Conservation (phyloP, 2,797 vertebrate species). For the Urosaurus nigricauda region DNA sequence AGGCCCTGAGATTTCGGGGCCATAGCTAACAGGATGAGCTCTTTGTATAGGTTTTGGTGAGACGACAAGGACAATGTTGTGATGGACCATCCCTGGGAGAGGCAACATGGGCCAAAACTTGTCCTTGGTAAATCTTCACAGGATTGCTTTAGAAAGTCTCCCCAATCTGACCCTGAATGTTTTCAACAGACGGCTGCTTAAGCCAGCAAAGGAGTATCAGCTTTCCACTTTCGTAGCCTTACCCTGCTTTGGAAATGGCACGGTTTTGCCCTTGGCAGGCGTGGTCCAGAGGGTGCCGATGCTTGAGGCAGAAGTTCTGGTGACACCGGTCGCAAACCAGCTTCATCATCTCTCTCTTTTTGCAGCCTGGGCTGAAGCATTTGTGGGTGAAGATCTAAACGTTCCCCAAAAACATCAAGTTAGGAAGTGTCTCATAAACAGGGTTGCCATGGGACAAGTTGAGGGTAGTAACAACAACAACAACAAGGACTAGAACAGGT, state of each 20-base stretch:
- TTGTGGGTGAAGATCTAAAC: constrained; percentile 89
- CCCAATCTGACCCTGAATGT: not conserved
- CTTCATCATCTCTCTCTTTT: constrained; percentile 92
- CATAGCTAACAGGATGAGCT: too few species aligned
- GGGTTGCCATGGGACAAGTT: too few species aligned
- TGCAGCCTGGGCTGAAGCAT: constrained; percentile 91
- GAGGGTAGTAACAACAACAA: too few species aligned
- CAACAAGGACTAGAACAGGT: not conserved
- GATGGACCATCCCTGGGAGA: too few species aligned
- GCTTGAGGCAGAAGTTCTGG: constrained; percentile 92
- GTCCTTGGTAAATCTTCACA: not conserved
- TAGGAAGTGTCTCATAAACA: not conserved
- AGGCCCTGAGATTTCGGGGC: too few species aligned
- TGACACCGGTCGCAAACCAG: constrained; percentile 88
- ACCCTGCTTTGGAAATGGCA: constrained; percentile 85
- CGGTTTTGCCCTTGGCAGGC: constrained; percentile 81
- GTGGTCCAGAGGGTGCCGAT: constrained; percentile 92
- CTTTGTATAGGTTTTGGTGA: too few species aligned
- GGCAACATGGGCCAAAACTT: not conserved
- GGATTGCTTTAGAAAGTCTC: not conserved
- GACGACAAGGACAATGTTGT: too few species aligned
- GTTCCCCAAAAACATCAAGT: not conserved
- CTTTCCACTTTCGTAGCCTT: constrained; percentile 31
- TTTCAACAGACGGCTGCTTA: not conserved
- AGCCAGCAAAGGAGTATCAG: too few species aligned